Evolutionary conservation across 2,888 invertebrate genomes (phyloP).

Genomic region (Thalpophila matura): DNA sequence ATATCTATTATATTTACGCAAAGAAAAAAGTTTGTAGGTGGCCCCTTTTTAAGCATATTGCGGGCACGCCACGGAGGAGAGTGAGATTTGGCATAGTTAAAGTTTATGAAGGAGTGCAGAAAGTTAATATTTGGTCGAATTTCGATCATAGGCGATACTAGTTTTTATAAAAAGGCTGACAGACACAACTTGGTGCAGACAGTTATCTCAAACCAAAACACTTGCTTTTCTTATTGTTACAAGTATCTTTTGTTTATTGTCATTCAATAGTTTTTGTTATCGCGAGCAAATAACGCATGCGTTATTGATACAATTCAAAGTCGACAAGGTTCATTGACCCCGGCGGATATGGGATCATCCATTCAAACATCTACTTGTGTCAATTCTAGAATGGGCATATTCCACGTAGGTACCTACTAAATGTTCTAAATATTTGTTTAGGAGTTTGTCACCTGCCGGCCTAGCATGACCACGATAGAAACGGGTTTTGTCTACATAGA

Average conservation of each 20-base stretch:
- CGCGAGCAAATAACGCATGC: slow-evolving; percentile 61
- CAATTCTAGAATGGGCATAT: slow-evolving; percentile 13
- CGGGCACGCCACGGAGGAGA: no score
- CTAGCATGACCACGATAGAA: no score
- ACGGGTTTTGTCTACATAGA: no score
- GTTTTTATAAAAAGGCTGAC: slow-evolving; percentile 12
- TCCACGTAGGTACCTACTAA: slow-evolving; percentile 6
- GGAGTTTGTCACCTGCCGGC: background rate
- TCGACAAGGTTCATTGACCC: slow-evolving; percentile 56
- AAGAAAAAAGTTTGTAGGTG: no score
- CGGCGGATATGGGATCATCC: slow-evolving; percentile 56
- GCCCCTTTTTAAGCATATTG: no score
- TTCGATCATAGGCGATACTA: no score
- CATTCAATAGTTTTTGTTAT: slow-evolving; percentile 59
- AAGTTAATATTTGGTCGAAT: no score
- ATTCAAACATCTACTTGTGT: slow-evolving; percentile 19
- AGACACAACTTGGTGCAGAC: slow-evolving; percentile 17
- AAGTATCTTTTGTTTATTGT: slow-evolving; percentile 64
- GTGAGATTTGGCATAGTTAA: no score
- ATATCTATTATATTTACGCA: no score
- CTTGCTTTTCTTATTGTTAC: slow-evolving; percentile 59
- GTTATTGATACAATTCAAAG: slow-evolving; percentile 61
- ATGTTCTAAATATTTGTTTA: slow-evolving; percentile 21
- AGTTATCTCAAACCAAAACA: slow-evolving; percentile 53
- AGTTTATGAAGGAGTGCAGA: no score